Evolutionary conservation across 2,113 vertebrate species (phyloP).

Genomic region (Hylia prasina): DNA sequence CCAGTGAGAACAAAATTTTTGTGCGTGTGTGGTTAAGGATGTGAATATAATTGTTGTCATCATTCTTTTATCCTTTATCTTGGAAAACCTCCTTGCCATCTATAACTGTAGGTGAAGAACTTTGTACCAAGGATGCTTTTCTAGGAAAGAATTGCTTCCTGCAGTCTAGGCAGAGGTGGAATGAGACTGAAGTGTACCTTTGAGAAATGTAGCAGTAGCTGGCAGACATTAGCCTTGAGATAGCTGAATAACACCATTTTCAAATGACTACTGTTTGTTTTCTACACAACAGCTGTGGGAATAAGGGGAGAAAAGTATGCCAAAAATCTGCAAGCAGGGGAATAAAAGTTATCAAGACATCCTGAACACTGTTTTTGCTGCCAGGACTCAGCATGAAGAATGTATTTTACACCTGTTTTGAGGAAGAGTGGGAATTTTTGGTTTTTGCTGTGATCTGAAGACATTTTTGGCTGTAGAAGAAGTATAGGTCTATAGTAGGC

Average conservation of each 20-base stretch:
- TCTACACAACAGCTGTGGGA: constrained; percentile 10
- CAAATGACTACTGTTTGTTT: constrained; percentile 13
- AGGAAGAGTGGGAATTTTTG: not conserved
- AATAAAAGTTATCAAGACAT: not conserved
- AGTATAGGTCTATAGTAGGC: not conserved
- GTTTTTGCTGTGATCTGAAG: not conserved
- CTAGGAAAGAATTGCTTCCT: not conserved
- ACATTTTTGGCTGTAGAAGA: not conserved
- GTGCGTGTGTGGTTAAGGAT: not conserved
- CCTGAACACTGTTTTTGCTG: not conserved
- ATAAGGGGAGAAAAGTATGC: not conserved
- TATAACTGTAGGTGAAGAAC: not conserved
- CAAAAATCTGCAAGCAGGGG: not conserved
- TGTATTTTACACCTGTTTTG: not conserved
- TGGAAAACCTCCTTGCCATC: not conserved
- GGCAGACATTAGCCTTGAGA: not conserved
- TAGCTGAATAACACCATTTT: not conserved
- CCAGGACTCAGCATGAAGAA: not conserved
- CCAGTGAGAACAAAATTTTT: not conserved
- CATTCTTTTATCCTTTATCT: not conserved
- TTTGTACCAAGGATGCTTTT: not conserved
- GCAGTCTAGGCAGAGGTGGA: not conserved
- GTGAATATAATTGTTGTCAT: not conserved
- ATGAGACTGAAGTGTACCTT: not conserved
- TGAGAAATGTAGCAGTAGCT: not conserved